A percentile compares a stretch with the other conserved stretches of the same genome.
phyloP scores from a whole-genome alignment of 2,888 invertebrate genomes.

The Drosophila mimetica region DNA sequence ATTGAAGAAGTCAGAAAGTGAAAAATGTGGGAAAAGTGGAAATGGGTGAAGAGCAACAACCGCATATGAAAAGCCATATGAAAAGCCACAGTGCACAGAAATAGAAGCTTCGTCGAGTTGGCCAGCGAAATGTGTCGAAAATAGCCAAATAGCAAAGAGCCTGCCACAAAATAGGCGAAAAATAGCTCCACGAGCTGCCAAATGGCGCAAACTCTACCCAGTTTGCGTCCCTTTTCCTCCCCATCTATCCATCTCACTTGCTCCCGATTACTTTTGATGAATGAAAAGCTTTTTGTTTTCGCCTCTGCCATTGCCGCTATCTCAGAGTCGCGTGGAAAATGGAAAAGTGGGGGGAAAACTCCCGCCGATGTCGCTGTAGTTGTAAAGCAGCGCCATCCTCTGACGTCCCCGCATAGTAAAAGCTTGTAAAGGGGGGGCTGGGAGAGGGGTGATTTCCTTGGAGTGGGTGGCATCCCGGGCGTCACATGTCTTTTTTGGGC shows the following conservation, averaged over 20 bases:
- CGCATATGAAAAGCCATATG: conserved; percentile 7
- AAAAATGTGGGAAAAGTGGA: conserved; percentile 8
- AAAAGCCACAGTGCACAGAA: conserved; percentile 24
- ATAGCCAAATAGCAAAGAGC: conserved; percentile 66
- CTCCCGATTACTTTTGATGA: conserved; percentile 76
- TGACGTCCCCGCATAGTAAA: conserved; percentile 55
- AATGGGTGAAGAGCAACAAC: conserved; percentile 26
- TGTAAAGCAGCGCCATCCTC: conserved; percentile 34
- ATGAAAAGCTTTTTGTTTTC: conserved; percentile 79
- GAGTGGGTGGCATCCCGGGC: conserved; percentile 40
- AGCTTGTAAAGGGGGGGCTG: conserved; percentile 38
- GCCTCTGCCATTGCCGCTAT: conserved; percentile 45
- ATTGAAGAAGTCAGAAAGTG: conserved; percentile 54
- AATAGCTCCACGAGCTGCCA: conserved; percentile 55
- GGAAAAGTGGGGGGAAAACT: not conserved
- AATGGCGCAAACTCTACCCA: conserved; percentile 70
- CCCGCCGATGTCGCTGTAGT: conserved; percentile 50
- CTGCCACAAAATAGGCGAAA: conserved; percentile 54
- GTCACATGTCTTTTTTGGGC: conserved; percentile 78
- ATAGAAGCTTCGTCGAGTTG: conserved; percentile 69
- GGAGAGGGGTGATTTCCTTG: no score
- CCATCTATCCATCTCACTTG: conserved; percentile 17
- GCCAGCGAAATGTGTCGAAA: conserved; percentile 48
- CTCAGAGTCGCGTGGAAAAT: conserved; percentile 30
- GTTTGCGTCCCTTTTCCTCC: conserved; percentile 24